Base-by-base conservation (phyloP, 1,140 invertebrate genomes). In the Homarus americanus region DNA sequence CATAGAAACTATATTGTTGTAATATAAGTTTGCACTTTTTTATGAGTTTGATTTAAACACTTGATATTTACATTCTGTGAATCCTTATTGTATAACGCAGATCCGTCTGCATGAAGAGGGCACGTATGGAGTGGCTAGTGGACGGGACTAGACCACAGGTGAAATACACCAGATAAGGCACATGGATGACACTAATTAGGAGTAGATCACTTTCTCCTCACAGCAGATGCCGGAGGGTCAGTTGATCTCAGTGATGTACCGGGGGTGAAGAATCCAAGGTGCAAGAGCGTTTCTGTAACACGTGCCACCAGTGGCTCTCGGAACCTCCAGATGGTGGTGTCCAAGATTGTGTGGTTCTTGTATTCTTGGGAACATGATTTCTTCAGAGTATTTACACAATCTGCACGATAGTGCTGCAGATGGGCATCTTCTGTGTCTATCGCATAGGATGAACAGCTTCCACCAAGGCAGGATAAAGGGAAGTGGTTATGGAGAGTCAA, bases 401-500 rank as follows among this genome's bases (percentile, higher is more conserved):
- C 97, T 17, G 97, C 97, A 41, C 98, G 96, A 94, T 99, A 99
- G 94, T 99, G 98, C 94, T 99, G 97, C 92, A 99, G 94, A 91
- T 99, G 97, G 10, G 98, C 98, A 92, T 97, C 96, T 75, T 95
- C 95, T 2, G 96, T 97, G 91, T 97, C 96, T 89, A 99, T 96
- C 12, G 97, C 96, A 94, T 97, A 98, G 32, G 97, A 97, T 28
- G 97, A 97, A 94, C 98, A 99, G 0, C 96, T 96, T 2, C 97
- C 96, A 34, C 97, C 97, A 1, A 98, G 94, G 93, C 98, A 99
- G 69, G 97, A 97, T 72, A 99, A 94, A 20, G 98, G 98, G 93
- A 98, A 98, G 94, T 98, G 98, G 94, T 98, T 99, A 95, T 98
- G 98, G 53, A 99, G 95, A 7, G 97, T 97, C 7, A 98, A 95